phyloP scores from a whole-genome alignment of 1,140 invertebrate genomes.

The Diuraphis noxia region DNA sequence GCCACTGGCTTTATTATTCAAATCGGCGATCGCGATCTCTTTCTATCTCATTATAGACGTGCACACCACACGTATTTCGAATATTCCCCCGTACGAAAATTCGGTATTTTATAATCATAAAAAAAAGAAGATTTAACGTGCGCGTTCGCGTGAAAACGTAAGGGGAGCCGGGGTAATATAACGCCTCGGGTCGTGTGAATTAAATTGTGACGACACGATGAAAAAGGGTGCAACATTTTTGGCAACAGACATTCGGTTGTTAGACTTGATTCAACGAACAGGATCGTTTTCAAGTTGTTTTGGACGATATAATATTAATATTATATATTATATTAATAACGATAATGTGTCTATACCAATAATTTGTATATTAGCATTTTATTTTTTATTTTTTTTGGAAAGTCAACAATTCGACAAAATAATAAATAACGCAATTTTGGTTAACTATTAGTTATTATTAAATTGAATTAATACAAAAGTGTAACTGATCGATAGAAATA shows the following conservation, averaged over 20 bases:
- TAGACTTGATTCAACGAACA: background rate
- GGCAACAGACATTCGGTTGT: slow-evolving; percentile 25
- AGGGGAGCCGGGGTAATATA: slow-evolving; percentile 9
- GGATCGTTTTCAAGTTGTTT: background rate
- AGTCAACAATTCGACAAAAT: background rate
- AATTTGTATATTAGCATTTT: background rate
- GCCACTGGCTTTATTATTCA: slow-evolving; percentile 14
- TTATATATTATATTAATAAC: background rate
- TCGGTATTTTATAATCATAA: slow-evolving; percentile 33
- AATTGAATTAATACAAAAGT: background rate
- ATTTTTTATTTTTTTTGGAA: too few species aligned
- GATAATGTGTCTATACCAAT: background rate
- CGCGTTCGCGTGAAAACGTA: slow-evolving; percentile 31
- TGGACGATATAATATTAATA: too few species aligned
- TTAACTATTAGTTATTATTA: background rate
- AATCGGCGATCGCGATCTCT: slow-evolving; percentile 25
- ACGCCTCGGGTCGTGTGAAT: slow-evolving; percentile 42
- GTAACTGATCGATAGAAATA: background rate
- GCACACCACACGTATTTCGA: slow-evolving; percentile 9
- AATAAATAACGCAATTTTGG: background rate
- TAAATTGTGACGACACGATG: slow-evolving; percentile 27
- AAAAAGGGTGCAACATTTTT: slow-evolving; percentile 34
- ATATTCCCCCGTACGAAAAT: slow-evolving; percentile 6
- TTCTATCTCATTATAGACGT: slow-evolving; percentile 30
- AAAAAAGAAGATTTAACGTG: slow-evolving; percentile 23